Evolutionary conservation across 2,888 invertebrate species (phyloP), one percentile per base, ranked within the genome.

Genomic region (Ophion ventricosus): DNA sequence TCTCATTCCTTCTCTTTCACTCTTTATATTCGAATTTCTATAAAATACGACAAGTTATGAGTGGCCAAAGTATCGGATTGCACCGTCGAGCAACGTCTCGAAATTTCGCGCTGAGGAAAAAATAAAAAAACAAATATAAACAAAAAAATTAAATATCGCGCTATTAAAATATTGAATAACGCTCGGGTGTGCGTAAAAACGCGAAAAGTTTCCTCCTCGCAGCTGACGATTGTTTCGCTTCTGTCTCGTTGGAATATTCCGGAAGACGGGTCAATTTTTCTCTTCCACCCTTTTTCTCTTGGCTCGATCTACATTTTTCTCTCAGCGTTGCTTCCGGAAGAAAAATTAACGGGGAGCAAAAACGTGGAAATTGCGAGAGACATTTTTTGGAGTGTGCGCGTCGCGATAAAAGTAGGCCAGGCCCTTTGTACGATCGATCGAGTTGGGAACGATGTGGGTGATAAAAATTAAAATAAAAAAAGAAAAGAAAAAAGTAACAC

Each of bases 41-140:
- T 83, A 83, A 88, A 86, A 86, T 87, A 84, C 86, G 88, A 88
- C 86, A 87, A 88, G 83, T 88, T 87, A 86, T 85, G 87, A 87
- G 64, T 87, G 87, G 87, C 87, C 87, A 74, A 67, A 73, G 64
- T 61, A 77, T 69, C 69, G 75, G 40, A 72, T 78, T 77, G 80
- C 75, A 79, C 64, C 69, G 20, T 76, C 26, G 56, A 72, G 61
- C 35, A 57, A 81, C 56, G 43, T 29, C 25, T 80, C 75, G 69
- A 70, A n/a, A 29, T 70, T 56, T 10, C 17, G 35, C 66, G 23
- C 20, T 11, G 11, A 78, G 40, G 17, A 63, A 54, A 25, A 59
- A 49, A 26, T 43, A 26, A 66, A 26, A 80, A 83, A 72, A 70
- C 40, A 61, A 63, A 43, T 20, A 10, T 8, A 54, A 54, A 54